Conservation (phyloP, 2,113 vertebrate species). For the Sprattus sprattus region DNA sequence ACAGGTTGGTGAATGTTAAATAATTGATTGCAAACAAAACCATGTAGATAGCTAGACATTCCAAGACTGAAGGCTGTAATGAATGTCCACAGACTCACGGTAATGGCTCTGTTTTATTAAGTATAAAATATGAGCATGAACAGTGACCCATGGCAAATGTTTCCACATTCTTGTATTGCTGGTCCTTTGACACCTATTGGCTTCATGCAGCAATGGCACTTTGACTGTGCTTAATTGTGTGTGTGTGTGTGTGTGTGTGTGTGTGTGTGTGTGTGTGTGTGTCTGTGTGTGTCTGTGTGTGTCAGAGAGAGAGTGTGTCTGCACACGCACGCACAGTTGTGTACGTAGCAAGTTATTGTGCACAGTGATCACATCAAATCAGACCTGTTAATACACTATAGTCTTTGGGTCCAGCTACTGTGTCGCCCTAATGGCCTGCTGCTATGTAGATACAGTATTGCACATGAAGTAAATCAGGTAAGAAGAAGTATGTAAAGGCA, state of each 20-base stretch:
- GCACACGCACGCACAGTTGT: background rate
- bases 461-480: background rate
- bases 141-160: slow-evolving; percentile 38
- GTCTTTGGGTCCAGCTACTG: background rate
- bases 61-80: background rate
- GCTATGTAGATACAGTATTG: background rate
- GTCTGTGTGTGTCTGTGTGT: background rate
- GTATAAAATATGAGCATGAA: slow-evolving; percentile 52
- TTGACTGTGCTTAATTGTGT: background rate
- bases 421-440: background rate
- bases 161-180: slow-evolving; percentile 24
- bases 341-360: background rate
- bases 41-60: background rate
- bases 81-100: background rate
- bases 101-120: slow-evolving; percentile 52
- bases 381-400: background rate
- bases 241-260: background rate
- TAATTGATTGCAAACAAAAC: background rate
- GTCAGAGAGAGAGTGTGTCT: background rate
- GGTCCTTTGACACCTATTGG: slow-evolving; percentile 35
- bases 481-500: background rate
- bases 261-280: background rate
- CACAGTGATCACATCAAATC: background rate
- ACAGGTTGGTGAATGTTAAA: background rate
- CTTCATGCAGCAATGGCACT: slow-evolving; percentile 49